phyloP scores from a whole-genome alignment of 2,888 invertebrate species.

The Gasteruption jaculator region DNA sequence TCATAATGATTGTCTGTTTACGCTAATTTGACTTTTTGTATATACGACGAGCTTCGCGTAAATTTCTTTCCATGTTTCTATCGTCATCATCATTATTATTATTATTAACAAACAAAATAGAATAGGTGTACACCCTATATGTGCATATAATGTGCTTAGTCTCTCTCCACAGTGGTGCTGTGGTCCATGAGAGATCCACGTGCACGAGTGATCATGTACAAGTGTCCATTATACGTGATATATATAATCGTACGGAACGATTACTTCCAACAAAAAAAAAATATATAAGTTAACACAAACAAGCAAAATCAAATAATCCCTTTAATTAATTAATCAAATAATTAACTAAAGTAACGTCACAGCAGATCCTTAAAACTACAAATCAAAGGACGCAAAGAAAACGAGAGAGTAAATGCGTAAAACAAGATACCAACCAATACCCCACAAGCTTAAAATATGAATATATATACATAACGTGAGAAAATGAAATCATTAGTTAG shows the following conservation, averaged over 20 bases:
- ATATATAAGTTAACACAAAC: conserved; percentile 39
- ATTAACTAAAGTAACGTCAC: conserved; percentile 2
- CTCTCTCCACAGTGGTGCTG: too few species aligned
- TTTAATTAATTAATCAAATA: too few species aligned
- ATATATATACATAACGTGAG: too few species aligned
- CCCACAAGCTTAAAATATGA: too few species aligned
- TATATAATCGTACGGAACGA: conserved; percentile 18
- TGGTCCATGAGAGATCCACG: too few species aligned
- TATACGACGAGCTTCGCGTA: conserved; percentile 13
- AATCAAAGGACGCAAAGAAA: too few species aligned
- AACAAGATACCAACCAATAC: conserved; percentile 48
- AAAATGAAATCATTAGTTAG: too few species aligned
- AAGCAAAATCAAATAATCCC: conserved; percentile 48
- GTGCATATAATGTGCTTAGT: too few species aligned
- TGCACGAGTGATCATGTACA: background rate
- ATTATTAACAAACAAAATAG: too few species aligned
- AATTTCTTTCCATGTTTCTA: conserved; percentile 5
- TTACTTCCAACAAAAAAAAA: conserved; percentile 15
- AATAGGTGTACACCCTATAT: too few species aligned
- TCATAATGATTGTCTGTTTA: too few species aligned
- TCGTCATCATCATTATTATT: background rate
- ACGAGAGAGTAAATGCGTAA: conserved; percentile 37
- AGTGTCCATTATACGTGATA: conserved; percentile 16
- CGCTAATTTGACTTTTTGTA: too few species aligned
- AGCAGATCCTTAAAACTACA: conserved; percentile 28